Conservation (phyloP, 1,140 invertebrate genomes). For the Holcopasites calliopsidis region DNA sequence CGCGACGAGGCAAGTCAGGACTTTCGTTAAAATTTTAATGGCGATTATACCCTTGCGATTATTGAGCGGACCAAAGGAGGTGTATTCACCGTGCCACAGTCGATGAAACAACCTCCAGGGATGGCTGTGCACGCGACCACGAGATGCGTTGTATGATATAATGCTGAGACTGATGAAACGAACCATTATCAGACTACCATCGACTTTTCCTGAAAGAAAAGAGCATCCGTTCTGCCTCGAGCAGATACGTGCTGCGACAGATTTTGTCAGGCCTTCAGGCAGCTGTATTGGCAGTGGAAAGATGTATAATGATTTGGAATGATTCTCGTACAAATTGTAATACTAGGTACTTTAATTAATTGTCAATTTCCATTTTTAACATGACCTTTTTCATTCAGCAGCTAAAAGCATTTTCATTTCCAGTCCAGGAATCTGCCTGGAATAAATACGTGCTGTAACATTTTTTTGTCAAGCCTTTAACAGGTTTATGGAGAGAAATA, state of each 20-base stretch:
- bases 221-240: neutral
- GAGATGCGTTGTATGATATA: constrained; percentile 11
- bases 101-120: neutral
- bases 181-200: neutral
- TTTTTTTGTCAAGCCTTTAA: too few relatives aligned
- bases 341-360: too few relatives aligned
- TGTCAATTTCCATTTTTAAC: too few relatives aligned
- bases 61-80: constrained; percentile 28
- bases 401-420: too few relatives aligned
- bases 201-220: neutral
- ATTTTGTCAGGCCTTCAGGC: neutral
- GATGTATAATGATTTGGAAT: too few relatives aligned
- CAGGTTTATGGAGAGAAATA: too few relatives aligned
- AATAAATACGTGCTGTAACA: too few relatives aligned
- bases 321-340: too few relatives aligned
- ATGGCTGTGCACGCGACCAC: neutral
- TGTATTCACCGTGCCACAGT: neutral
- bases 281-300: neutral
- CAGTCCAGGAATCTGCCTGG: too few relatives aligned
- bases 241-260: neutral
- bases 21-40: constrained; percentile 30
- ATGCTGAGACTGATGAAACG: constrained; percentile 8
- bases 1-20: neutral
- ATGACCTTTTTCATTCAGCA: too few relatives aligned
- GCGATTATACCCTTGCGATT: constrained; percentile 40